Conservation (phyloP, 2,797 vertebrate species). For the Anguilla pacifica region DNA sequence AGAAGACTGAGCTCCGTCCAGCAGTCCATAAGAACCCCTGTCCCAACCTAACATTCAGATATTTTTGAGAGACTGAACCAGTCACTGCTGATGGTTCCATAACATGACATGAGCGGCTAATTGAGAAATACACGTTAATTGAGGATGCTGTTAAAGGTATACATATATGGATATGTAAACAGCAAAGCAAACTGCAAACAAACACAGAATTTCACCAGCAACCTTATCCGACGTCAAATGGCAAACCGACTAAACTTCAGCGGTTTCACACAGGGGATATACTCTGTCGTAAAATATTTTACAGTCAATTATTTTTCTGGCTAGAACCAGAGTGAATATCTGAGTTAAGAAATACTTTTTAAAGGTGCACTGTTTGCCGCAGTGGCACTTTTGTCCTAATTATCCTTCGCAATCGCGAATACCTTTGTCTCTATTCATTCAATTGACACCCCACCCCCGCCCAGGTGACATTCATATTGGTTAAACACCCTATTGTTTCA, state of each 20-base stretch:
- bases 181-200: neutral
- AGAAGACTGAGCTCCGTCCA: neutral
- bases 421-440: conserved; percentile 13
- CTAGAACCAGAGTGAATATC: neutral
- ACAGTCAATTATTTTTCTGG: neutral
- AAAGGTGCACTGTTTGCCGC: neutral
- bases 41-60: neutral
- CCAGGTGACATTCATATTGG: neutral
- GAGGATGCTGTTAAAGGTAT: neutral
- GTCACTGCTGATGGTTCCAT: neutral
- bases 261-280: neutral
- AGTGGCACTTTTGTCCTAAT: conserved; percentile 11
- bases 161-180: neutral
- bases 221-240: neutral
- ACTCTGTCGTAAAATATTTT: neutral
- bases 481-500: neutral
- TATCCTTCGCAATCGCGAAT: conserved; percentile 6
- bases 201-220: neutral
- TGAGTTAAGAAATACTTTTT: neutral
- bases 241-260: neutral
- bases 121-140: neutral
- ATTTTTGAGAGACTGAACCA: neutral
- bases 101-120: neutral
- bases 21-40: neutral
- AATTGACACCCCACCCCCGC: neutral